Percentiles rank a stretch among this genome's conserved stretches.
Conservation (phyloP, 2,888 invertebrate genomes). For the Sturmia bella region DNA sequence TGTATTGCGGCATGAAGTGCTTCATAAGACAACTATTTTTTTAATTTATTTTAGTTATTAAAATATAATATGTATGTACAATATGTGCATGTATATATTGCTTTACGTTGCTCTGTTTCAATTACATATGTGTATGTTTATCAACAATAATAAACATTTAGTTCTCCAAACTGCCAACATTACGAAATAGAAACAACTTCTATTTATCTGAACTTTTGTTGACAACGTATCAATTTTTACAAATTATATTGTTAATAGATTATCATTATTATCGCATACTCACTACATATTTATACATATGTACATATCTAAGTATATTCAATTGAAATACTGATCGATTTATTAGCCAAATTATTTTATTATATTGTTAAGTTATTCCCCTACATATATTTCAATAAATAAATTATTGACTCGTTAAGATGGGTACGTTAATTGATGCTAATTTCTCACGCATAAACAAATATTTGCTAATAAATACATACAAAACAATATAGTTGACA, state of each 20-base stretch:
- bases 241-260: slow-evolving; percentile 17
- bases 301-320: background rate
- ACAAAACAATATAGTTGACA: background rate
- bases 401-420: slow-evolving; percentile 17
- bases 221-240: slow-evolving; percentile 11
- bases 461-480: background rate
- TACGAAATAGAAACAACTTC: slow-evolving; percentile 8
- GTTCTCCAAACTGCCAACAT: slow-evolving; percentile 12
- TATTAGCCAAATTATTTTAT: slow-evolving; percentile 34
- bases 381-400: background rate
- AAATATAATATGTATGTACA: no score
- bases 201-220: slow-evolving; percentile 25
- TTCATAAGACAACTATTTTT: no score
- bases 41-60: no score
- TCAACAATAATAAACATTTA: slow-evolving; percentile 14
- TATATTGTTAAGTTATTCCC: slow-evolving; percentile 41
- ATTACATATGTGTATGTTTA: background rate
- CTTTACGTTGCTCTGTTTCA: no score
- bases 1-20: no score
- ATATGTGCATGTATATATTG: no score
- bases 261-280: slow-evolving; percentile 8
- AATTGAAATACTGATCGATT: background rate
- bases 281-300: background rate
- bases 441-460: slow-evolving; percentile 17
- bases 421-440: slow-evolving; percentile 25